Base-by-base conservation (phyloP, 2,888 invertebrate species). In the Leptinotarsa tumamoca region DNA sequence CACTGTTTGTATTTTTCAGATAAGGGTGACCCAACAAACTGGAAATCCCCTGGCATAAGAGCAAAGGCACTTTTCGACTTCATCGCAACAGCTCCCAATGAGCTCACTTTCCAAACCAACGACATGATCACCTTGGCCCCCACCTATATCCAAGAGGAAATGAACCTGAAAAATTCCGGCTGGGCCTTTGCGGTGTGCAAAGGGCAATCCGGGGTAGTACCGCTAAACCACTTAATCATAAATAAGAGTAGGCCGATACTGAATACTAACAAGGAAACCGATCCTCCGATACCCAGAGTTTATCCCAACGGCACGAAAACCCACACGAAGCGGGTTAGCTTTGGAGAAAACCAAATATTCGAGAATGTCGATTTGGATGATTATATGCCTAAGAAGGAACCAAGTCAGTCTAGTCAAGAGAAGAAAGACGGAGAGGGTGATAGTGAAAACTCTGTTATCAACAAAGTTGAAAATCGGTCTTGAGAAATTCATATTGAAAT, bases 51-150 rank as follows among this genome's bases (percentile, higher is more conserved):
- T 0, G 91, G 93, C 4, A 87, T 88, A 50, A 90, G 90, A 68
- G 93, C 94, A 3, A 90, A 92, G 71, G 95, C 94, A 3, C 90
- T 93, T 18, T 94, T 94, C 87, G 93, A 95, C 85, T 98, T 96
- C 89, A 90, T 91, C 72, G 94, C 94, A 0, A 90, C 91, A 1
- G 91, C 91, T 17, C 91, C 92, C 0, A 92, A 94, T 78, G 98
- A 98, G 88, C 87, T 98, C 50, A 92, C 93, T 79, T 91, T 98
- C 84, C 90, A 90, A 79, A 90, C 92, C 72, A 96, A 96, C 79
- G 95, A 97, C 84, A 91, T 92, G 52, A 88, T 98, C 7, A 90
- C 92, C 73, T 89, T 98, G 14, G 98, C 98, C 0, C 98, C 98
- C 0, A 91, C 93, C 85, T 93, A 94, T 80, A 90, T 96, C 33